phyloP scores from a whole-genome alignment of 2,797 vertebrate genomes.

The Hydrocynus forskahlii region DNA sequence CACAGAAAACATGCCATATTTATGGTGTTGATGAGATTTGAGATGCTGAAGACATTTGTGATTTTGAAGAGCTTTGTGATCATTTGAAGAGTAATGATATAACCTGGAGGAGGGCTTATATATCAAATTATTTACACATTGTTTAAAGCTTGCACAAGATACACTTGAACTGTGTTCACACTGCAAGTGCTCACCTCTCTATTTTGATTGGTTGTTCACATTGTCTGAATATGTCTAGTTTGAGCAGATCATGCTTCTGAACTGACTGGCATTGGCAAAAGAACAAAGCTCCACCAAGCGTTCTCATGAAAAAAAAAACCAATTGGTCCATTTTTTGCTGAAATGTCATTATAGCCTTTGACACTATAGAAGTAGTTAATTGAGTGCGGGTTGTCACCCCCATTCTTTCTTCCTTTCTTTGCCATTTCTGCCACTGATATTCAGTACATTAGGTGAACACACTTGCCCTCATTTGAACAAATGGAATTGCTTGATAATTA shows the following conservation, averaged over 20 bases:
- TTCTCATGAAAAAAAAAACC: background rate
- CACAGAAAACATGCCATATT: background rate
- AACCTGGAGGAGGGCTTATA: no score
- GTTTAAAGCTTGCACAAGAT: background rate
- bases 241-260: background rate
- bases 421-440: constrained; percentile 27
- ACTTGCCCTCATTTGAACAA: constrained; percentile 31
- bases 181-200: background rate
- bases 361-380: background rate
- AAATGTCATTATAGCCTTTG: background rate
- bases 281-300: background rate
- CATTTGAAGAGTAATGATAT: no score
- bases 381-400: background rate
- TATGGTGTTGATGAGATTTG: background rate
- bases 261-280: background rate
- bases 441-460: constrained; percentile 20
- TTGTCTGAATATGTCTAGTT: background rate
- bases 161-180: background rate
- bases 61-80: no score
- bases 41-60: background rate
- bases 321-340: background rate
- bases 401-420: background rate
- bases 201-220: no score
- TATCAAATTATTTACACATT: background rate
- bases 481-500: constrained; percentile 34